Conservation (phyloP, 2,888 invertebrate genomes). For the Andrena minutula region DNA sequence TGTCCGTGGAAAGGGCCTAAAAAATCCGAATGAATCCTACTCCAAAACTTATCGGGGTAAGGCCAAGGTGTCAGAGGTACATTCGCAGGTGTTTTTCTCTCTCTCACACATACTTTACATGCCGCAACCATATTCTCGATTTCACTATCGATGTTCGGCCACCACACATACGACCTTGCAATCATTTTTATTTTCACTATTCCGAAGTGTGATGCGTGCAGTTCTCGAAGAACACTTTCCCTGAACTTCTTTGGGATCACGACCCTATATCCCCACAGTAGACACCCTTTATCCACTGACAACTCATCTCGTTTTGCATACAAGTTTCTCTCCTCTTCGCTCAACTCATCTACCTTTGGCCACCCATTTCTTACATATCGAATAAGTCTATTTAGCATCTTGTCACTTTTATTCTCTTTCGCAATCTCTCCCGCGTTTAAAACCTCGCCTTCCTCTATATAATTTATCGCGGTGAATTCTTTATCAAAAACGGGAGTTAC, state of each 20-base stretch:
- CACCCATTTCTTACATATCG: no score
- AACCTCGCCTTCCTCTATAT: background rate
- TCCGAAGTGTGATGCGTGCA: background rate
- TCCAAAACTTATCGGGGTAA: background rate
- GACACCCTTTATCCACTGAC: constrained; percentile 28
- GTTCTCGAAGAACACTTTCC: constrained; percentile 18
- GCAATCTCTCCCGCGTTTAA: no score
- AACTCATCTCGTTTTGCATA: constrained; percentile 11
- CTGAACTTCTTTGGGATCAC: constrained; percentile 42
- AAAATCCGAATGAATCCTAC: background rate
- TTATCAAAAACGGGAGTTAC: background rate
- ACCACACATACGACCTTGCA: background rate
- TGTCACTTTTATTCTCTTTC: no score
- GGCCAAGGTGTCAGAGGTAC: background rate
- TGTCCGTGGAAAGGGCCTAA: background rate
- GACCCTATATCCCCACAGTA: constrained; percentile 21
- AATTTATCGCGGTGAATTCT: constrained; percentile 11
- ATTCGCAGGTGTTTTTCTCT: background rate
- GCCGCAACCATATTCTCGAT: background rate
- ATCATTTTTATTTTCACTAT: background rate
- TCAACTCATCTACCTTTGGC: no score
- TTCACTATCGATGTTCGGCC: background rate
- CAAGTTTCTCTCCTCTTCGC: background rate
- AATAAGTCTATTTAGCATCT: no score
- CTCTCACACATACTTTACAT: background rate